Evolutionary conservation across 2,797 vertebrate species (phyloP), one percentile per base, ranked within the genome.

Genomic region (Avahi laniger): DNA sequence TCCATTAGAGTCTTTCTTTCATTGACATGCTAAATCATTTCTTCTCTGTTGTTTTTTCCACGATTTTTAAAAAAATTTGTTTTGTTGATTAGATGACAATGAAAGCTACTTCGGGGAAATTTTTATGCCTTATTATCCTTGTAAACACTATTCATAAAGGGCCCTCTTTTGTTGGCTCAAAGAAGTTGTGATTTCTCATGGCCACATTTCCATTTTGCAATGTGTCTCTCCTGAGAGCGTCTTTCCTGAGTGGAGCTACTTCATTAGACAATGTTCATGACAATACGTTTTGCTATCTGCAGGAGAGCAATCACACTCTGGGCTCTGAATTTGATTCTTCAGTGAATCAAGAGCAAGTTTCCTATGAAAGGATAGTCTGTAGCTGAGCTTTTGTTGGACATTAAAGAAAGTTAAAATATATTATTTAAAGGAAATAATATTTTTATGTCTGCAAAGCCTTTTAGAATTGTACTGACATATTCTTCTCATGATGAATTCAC

Each of bases 321-420:
- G 38, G 17, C 38, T 90, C 48, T 2, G 12, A 83, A 73, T 92
- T n/a, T 65, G 33, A 90, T 92, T 84, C 30, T 26, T 70, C 38
- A 78, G 30, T 79, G 38, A 61, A 93, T 65, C 33, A 85, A 93
- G 59, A 79, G 28, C 11, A 43, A 41, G 50, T 4, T 85, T 95
- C 18, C n/a, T 50, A 20, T 20, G 22, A 20, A 95, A 93, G 5
- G 17, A 30, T 61, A 26, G 13, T 91, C 1, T 90, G 92, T 48
- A 91, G 33, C 30, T 69, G 61, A 81, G 22, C 7, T 80, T 91
- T 50, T 46, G 20, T 41, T 69, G 52, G n/a, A 91, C 12, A 52
- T 82, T 78, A 59, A 59, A 76, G 22, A 91, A 94, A 93, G 24
- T 65, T 89, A 80, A 94, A 96, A 4, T 48, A 46, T 50, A n/a